Evolutionary conservation across 2,888 invertebrate species (phyloP).

Genomic region (Diploptera punctata): DNA sequence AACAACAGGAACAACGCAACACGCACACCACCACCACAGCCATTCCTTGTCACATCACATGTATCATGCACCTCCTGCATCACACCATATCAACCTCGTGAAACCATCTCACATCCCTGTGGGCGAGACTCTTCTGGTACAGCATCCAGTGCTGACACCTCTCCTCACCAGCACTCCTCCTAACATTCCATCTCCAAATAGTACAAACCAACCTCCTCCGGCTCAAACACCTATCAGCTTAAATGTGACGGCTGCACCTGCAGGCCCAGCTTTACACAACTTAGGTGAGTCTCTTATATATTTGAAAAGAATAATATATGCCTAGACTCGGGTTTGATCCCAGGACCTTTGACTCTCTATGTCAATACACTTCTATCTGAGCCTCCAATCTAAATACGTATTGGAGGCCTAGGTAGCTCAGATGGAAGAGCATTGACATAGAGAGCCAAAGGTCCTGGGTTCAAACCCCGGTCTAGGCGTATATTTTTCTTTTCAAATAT

Average conservation of each 20-base stretch:
- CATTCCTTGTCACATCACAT: conserved; percentile 29
- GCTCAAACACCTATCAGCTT: conserved; percentile 33
- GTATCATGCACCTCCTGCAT: conserved; percentile 26
- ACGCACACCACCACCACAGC: conserved; percentile 46
- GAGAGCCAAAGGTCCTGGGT: no score
- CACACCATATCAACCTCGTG: conserved; percentile 45
- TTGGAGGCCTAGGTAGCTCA: no score
- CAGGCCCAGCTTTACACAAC: conserved; percentile 30
- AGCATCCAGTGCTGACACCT: conserved; percentile 52
- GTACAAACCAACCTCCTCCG: conserved; percentile 36
- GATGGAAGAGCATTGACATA: no score
- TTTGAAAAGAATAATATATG: no score
- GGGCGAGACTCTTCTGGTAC: conserved; percentile 30
- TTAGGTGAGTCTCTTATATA: conserved; percentile 39
- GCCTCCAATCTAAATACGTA: no score
- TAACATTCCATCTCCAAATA: conserved; percentile 31
- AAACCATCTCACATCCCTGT: conserved; percentile 34
- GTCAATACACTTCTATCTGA: no score
- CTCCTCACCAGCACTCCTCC: conserved; percentile 48
- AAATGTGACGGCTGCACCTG: conserved; percentile 23
- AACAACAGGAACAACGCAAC: neutral
- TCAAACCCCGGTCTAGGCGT: no score
- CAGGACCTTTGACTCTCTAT: no score
- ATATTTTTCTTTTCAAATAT: no score
- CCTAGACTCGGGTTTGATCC: no score